phyloP scores from a whole-genome alignment of 2,113 vertebrate species.

The Colinus virginianus region DNA sequence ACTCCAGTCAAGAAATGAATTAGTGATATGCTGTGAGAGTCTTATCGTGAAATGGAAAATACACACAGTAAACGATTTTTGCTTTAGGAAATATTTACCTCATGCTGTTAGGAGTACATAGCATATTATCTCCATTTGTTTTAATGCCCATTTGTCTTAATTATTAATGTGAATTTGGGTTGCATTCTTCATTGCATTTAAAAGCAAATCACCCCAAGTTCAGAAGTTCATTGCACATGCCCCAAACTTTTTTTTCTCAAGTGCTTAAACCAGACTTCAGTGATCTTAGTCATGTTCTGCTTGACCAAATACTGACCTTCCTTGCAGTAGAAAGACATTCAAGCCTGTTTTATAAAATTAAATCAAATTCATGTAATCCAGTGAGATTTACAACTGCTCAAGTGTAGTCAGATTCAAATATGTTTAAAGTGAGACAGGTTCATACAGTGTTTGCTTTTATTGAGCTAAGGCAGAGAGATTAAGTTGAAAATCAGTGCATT shows the following conservation, averaged over 20 bases:
- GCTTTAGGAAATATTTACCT: slow-evolving; percentile 53
- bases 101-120: slow-evolving; percentile 65
- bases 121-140: slow-evolving; percentile 79
- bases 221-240: slow-evolving; percentile 77
- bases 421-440: slow-evolving; percentile 45
- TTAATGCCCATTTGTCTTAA: slow-evolving; percentile 75
- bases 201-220: slow-evolving; percentile 64
- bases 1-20: background rate
- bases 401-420: slow-evolving; percentile 35
- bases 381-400: slow-evolving; percentile 49
- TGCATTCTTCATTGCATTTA: slow-evolving; percentile 21
- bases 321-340: slow-evolving; percentile 61
- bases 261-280: slow-evolving; percentile 58
- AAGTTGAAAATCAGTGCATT: background rate
- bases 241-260: slow-evolving; percentile 40
- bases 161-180: slow-evolving; percentile 71
- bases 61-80: slow-evolving; percentile 1
- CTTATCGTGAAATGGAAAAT: background rate
- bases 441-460: slow-evolving; percentile 31
- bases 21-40: background rate
- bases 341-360: slow-evolving; percentile 70
- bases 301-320: slow-evolving; percentile 74
- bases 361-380: slow-evolving; percentile 66
- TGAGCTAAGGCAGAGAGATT: background rate
- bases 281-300: slow-evolving; percentile 62